Conservation (phyloP, 2,888 invertebrate genomes). For the Bursaphelenchus okinawaensis region DNA sequence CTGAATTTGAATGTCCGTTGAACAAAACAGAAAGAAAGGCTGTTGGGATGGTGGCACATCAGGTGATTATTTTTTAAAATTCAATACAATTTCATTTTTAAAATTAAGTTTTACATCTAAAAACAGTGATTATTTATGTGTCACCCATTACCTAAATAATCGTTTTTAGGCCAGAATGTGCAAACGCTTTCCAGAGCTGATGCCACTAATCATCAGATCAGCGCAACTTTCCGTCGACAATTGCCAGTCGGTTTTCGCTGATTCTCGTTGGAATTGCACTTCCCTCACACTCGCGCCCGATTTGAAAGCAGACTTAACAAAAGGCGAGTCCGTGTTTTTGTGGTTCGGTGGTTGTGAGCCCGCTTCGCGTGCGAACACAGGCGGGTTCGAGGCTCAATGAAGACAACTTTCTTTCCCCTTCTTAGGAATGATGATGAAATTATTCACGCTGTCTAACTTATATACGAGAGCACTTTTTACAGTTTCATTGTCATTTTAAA, state of each 20-base stretch:
- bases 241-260: slow-evolving; percentile 70
- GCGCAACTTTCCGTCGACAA: slow-evolving; percentile 66
- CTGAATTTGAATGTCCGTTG: slow-evolving; percentile 29
- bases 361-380: not conserved
- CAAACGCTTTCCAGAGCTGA: slow-evolving; percentile 59
- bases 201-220: slow-evolving; percentile 73
- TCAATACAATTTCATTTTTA: no score
- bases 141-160: not conserved
- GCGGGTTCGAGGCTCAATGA: slow-evolving; percentile 9
- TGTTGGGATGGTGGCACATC: slow-evolving; percentile 30
- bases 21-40: slow-evolving; percentile 25
- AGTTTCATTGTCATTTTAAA: not conserved
- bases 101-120: no score
- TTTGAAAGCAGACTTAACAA: slow-evolving; percentile 71
- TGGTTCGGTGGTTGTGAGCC: slow-evolving; percentile 9
- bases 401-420: slow-evolving; percentile 25
- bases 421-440: slow-evolving; percentile 19
- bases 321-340: slow-evolving; percentile 63
- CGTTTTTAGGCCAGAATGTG: slow-evolving; percentile 52
- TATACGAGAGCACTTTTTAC: not conserved
- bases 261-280: slow-evolving; percentile 78
- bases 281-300: slow-evolving; percentile 70
- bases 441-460: slow-evolving; percentile 12
- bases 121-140: no score
- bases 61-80: slow-evolving; percentile 22